phyloP scores from a whole-genome alignment of 53 echinoderm and acorn worm species.

The Paelopatides confundens region DNA sequence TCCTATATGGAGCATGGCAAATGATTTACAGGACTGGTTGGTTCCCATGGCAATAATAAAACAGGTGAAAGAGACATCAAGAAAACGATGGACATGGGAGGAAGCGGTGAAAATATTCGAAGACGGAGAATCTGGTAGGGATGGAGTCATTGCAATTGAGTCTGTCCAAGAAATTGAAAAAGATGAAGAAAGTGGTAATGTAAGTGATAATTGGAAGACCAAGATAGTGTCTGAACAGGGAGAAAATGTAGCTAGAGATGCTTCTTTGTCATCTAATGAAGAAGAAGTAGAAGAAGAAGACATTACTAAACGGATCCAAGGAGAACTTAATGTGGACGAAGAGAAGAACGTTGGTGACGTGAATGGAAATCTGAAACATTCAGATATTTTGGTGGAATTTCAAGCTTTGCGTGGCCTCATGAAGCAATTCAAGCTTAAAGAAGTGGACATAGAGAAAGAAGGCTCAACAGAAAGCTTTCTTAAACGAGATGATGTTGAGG shows the following conservation, averaged over 20 bases:
- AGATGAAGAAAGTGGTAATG: too few species aligned
- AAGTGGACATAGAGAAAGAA: neutral
- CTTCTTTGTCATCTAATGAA: too few species aligned
- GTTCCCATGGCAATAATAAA: neutral
- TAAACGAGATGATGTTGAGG: neutral
- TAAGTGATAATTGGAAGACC: too few species aligned
- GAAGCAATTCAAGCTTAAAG: neutral
- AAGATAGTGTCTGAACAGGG: too few species aligned
- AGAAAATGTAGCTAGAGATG: too few species aligned
- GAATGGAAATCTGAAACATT: neutral
- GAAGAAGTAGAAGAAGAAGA: too few species aligned
- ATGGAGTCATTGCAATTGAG: neutral
- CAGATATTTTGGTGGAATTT: slow-evolving; percentile 1
- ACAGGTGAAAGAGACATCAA: neutral
- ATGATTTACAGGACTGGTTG: neutral
- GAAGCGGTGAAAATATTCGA: neutral
- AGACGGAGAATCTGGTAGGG: neutral
- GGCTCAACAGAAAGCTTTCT: neutral
- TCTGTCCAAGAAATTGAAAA: neutral
- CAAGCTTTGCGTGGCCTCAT: neutral
- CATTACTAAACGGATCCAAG: too few species aligned
- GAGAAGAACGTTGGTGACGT: neutral
- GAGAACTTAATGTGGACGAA: too few species aligned
- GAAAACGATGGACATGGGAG: neutral
- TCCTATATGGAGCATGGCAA: neutral